Evolutionary conservation across 1,140 invertebrate genomes (phyloP).

Genomic region (Hypsibius dujardini): DNA sequence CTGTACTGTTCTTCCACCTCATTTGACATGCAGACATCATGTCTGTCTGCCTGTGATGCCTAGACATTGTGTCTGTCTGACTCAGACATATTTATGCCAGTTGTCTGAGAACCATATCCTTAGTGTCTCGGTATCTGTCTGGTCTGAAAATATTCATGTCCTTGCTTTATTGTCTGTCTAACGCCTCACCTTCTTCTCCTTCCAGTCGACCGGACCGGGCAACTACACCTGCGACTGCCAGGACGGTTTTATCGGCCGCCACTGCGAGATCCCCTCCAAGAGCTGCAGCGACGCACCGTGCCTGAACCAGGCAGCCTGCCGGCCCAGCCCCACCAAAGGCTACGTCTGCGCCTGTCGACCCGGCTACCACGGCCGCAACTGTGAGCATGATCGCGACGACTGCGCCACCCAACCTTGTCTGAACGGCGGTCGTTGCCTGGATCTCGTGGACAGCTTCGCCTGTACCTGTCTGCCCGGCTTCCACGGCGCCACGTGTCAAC

Average conservation of each 20-base stretch:
- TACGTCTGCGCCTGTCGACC: constrained; percentile 56
- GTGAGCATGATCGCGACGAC: constrained; percentile 57
- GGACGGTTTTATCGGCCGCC: constrained; percentile 30
- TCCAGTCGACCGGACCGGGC: constrained; percentile 56
- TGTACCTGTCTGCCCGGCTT: constrained; percentile 61
- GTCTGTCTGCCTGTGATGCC: too few relatives aligned
- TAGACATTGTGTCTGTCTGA: too few relatives aligned
- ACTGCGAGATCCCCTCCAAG: constrained; percentile 51
- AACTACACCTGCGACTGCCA: constrained; percentile 39
- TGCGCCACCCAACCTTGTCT: constrained; percentile 61
- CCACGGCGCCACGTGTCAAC: constrained; percentile 48
- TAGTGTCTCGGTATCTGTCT: too few relatives aligned
- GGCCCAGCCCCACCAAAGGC: constrained; percentile 43
- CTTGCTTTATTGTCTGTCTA: constrained; percentile 21
- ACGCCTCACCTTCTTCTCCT: constrained; percentile 35
- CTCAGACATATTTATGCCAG: too few relatives aligned
- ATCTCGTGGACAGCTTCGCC: constrained; percentile 44
- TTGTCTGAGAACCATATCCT: too few relatives aligned
- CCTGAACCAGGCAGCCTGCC: constrained; percentile 58
- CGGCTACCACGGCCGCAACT: constrained; percentile 58
- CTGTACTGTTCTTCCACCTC: too few relatives aligned
- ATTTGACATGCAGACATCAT: too few relatives aligned
- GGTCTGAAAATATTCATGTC: too few relatives aligned
- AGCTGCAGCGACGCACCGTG: constrained; percentile 66
- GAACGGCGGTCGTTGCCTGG: constrained; percentile 57